Percentiles rank a stretch among this genome's conserved stretches.
Conservation (phyloP, 2,888 invertebrate species). For the Drosophila hamatofila region DNA sequence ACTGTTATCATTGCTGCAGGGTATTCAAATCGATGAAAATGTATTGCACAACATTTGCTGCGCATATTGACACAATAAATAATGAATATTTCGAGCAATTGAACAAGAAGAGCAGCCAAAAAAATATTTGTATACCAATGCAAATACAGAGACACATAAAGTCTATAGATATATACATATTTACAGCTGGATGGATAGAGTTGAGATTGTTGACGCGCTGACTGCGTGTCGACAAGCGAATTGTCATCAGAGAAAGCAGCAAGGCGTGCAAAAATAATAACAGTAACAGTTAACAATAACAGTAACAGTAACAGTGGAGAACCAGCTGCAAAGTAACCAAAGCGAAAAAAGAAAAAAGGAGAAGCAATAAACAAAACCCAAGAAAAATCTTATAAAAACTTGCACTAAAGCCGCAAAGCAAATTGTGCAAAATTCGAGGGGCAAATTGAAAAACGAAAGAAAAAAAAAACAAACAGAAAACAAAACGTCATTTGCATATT, state of each 20-base stretch:
- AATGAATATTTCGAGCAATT: conserved; percentile 6
- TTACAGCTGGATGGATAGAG: conserved; percentile 3
- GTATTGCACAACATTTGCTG: conserved; percentile 7
- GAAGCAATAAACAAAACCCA: not conserved
- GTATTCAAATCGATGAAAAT: conserved; percentile 18
- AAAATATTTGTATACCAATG: conserved; percentile 11
- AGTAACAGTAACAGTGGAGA: conserved; percentile 45
- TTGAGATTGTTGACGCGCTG: conserved; percentile 5
- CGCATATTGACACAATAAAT: conserved; percentile 19
- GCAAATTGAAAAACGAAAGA: conserved; percentile 46
- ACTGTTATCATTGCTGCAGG: not conserved
- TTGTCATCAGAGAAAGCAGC: conserved; percentile 34
- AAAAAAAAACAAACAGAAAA: conserved; percentile 17
- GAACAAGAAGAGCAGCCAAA: conserved; percentile 5
- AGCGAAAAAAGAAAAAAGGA: not conserved
- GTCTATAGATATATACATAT: not conserved
- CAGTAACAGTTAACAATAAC: conserved; percentile 48
- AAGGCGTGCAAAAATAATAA: conserved; percentile 44
- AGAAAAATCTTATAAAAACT: conserved; percentile 33
- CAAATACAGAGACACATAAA: conserved; percentile 1
- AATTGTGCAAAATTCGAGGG: conserved; percentile 41
- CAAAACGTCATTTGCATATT: conserved; percentile 46
- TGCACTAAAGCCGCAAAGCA: conserved; percentile 46
- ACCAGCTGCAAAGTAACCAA: conserved; percentile 58
- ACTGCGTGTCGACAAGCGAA: conserved; percentile 12